Base-by-base conservation (phyloP, 1,140 invertebrate genomes). In the Berghia stephanieae region DNA sequence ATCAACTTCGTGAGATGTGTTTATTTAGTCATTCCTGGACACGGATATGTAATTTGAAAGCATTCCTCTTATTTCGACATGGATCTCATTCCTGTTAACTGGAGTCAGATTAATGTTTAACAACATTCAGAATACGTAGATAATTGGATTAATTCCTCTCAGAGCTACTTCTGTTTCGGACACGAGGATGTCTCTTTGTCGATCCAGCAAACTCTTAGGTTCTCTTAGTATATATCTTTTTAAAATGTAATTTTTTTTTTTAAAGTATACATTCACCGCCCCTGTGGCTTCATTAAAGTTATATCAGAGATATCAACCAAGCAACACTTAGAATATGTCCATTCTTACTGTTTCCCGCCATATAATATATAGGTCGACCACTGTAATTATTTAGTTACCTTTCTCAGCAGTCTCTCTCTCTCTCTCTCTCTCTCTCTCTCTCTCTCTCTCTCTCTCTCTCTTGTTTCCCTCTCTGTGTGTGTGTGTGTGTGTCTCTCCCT, bases 381-480 rank as follows among this genome's bases (percentile, higher is more conserved):
- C 49, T 16, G 49, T 24, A 52, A 52, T 24, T 21, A 21, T 21
- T 31, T 10, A 36, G 60, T 10, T 66, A n/a, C n/a, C n/a, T n/a
- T n/a, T n/a, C n/a, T n/a, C n/a, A n/a, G 24, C 8, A 36, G 60
- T 66, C 21, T 4, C 55, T 60, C 55, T 60, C 21, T 21, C 21
- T 60, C 55, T 60, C 55, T 21, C 21, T 60, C 55, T 60, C 55
- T 21, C 21, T 21, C n/a, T 27, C 6, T n/a, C n/a, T 27, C 60
- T 66, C n/a, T n/a, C n/a, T 27, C 60, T 66, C n/a, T n/a, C n/a
- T 27, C 60, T 27, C n/a, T n/a, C n/a, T 27, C 60, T 66, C n/a
- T n/a, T 31, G 21, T 42, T 68, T 21, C 4, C 27, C 27, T n/a
- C 44, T 21, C 36, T 6, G 5, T n/a, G 21, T 6, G 21, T n/a